phyloP scores from a whole-genome alignment of 2,888 invertebrate genomes.

The Gnatocerus cornutus region DNA sequence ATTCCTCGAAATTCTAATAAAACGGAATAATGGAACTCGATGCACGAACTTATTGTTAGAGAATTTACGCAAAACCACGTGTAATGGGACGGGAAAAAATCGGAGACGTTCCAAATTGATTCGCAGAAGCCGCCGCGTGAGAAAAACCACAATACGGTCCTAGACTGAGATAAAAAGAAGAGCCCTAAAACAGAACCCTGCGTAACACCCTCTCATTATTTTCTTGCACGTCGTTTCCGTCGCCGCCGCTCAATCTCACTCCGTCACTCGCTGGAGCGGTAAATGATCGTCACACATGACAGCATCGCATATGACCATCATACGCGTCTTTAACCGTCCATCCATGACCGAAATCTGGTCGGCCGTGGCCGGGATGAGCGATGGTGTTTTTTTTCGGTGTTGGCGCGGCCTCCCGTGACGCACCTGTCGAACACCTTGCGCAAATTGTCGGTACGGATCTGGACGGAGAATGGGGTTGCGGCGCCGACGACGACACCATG shows the following conservation, averaged over 20 bases:
- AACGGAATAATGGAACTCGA: slow-evolving; percentile 35
- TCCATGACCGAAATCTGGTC: slow-evolving; percentile 56
- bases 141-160: neutral
- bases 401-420: slow-evolving; percentile 11
- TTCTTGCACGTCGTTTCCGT: slow-evolving; percentile 22
- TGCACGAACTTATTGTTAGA: slow-evolving; percentile 32
- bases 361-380: slow-evolving; percentile 46
- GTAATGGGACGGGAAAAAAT: slow-evolving; percentile 31
- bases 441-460: slow-evolving; percentile 17
- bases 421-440: slow-evolving; percentile 27
- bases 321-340: slow-evolving; percentile 51
- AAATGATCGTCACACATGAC: slow-evolving; percentile 67
- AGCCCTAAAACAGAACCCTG: neutral
- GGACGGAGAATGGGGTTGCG: slow-evolving; percentile 19
- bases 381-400: slow-evolving; percentile 23
- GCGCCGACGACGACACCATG: slow-evolving; percentile 22
- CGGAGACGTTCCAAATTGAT: slow-evolving; percentile 24
- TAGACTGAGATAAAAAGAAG: too few relatives aligned
- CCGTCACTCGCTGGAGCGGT: slow-evolving; percentile 63
- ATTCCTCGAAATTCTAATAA: slow-evolving; percentile 38
- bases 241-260: slow-evolving; percentile 54
- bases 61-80: slow-evolving; percentile 38
- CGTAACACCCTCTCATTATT: slow-evolving; percentile 2
- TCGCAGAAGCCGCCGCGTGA: too few relatives aligned
- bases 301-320: slow-evolving; percentile 60